Evolutionary conservation across 2,888 invertebrate species (phyloP), one percentile per base, ranked within the genome.

Genomic region (Leptopilina syphax): DNA sequence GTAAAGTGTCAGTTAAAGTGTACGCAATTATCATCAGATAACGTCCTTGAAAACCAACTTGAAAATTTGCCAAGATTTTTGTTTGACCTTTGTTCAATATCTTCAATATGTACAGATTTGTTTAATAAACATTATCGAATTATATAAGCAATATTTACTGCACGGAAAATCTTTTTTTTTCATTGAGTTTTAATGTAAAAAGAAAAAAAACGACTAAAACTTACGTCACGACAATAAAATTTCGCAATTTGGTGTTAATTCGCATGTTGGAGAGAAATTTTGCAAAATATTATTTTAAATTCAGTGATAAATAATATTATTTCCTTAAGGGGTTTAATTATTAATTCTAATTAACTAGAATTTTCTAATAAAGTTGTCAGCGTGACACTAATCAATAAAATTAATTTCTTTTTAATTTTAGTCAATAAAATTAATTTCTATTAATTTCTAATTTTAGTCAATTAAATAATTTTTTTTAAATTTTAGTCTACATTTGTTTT

Each of bases 21-120:
- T 57, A 34, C 34, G n/a, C 27, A 8, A 73, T 73, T n/a, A 57
- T 73, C 8, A 6, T 41, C 34, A 10, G 13, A 60, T 73, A 27
- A 73, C n/a, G 73, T 73, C 18, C 34, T n/a, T 34, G 54, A 73
- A 57, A 57, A 34, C 41, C 41, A 57, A 41, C 34, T 73, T 73
- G n/a, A 10, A 57, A 60, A 57, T 41, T 73, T 10, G 34, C 34
- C n/a, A 60, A 60, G 73, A 73, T 73, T 34, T 18, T 73, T 57
- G 18, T 73, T 60, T 34, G 73, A 73, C 57, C 73, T 73, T 73
- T 73, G 4, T 4, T 73, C 57, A 73, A 60, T 73, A 73, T 57
- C 57, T 34, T 57, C 57, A 70, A 13, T 57, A 27, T n/a, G 34
- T 27, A 34, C 34, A 34, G 34, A 34, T 34, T 18, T 54, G 12